Conservation (phyloP, 1,140 invertebrate genomes). For the Matsumurasca onukii region DNA sequence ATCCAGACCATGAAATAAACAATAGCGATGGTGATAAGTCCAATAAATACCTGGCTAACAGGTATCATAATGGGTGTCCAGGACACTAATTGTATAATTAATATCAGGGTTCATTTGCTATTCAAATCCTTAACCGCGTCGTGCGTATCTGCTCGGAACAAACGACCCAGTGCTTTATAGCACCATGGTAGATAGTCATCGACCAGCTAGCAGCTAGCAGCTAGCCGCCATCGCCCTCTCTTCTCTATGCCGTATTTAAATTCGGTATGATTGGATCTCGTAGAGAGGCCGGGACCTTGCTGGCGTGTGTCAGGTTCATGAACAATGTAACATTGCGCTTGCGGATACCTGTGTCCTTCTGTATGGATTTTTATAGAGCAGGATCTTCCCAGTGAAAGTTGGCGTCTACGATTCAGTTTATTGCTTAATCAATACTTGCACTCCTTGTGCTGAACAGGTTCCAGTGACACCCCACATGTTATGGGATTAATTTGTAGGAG, state of each 20-base stretch:
- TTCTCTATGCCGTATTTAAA: constrained; percentile 16
- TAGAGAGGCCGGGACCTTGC: neutral
- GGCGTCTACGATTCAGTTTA: constrained; percentile 18
- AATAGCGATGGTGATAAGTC: constrained; percentile 17
- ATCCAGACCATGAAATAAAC: constrained; percentile 11
- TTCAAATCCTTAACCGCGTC: constrained; percentile 22
- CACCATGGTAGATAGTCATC: neutral
- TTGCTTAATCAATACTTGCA: constrained; percentile 24
- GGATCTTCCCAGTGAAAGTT: constrained; percentile 20
- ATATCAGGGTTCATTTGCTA: constrained; percentile 25
- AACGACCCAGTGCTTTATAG: constrained; percentile 20
- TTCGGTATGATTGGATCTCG: constrained; percentile 14
- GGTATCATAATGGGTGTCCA: constrained; percentile 4
- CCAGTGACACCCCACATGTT: no score
- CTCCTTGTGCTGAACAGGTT: neutral
- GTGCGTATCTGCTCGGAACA: constrained; percentile 3
- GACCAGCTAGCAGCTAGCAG: no score
- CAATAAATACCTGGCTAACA: neutral
- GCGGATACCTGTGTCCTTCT: no score
- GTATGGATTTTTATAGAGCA: constrained; percentile 23
- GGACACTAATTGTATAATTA: constrained; percentile 26
- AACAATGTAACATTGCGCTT: no score
- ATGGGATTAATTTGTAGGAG: no score
- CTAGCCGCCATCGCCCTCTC: no score
- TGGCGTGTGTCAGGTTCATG: neutral